Percentiles rank a stretch among this genome's conserved stretches.
phyloP scores from a whole-genome alignment of 1,140 invertebrate species.

The Zaprionus capensis region DNA sequence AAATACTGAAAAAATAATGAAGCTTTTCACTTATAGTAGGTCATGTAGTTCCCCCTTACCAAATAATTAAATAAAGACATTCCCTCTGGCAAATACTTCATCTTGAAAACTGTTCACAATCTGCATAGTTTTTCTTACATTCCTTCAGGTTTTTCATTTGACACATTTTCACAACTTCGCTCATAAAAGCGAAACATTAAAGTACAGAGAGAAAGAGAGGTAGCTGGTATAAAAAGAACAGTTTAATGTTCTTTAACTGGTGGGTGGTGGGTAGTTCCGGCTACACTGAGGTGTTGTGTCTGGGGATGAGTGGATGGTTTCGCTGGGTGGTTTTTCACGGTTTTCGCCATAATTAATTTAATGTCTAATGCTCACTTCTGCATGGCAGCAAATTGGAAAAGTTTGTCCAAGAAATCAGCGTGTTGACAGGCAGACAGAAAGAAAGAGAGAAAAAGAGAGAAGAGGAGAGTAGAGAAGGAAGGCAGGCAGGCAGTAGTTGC shows the following conservation, averaged over 20 bases:
- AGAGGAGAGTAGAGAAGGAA: not conserved
- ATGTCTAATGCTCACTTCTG: slow-evolving; percentile 59
- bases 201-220: not conserved
- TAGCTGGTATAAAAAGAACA: not conserved
- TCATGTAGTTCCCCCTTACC: too few relatives aligned
- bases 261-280: slow-evolving; percentile 27
- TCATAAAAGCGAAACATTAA: slow-evolving; percentile 10
- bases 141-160: slow-evolving; percentile 33
- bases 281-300: not conserved
- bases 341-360: slow-evolving; percentile 63
- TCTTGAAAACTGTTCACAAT: not conserved
- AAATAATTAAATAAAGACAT: not conserved
- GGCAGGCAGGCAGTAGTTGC: not conserved
- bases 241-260: not conserved
- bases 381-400: slow-evolving; percentile 50
- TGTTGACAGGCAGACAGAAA: slow-evolving; percentile 23
- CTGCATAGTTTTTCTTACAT: slow-evolving; percentile 1
- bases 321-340: slow-evolving; percentile 48
- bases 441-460: not conserved
- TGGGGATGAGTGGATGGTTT: slow-evolving; percentile 6
- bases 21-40: too few relatives aligned
- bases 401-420: slow-evolving; percentile 44
- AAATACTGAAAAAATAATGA: too few relatives aligned
- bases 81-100: not conserved
- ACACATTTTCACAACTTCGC: slow-evolving; percentile 11